Conservation (phyloP, 2,888 invertebrate genomes). For the Noctua comes region DNA sequence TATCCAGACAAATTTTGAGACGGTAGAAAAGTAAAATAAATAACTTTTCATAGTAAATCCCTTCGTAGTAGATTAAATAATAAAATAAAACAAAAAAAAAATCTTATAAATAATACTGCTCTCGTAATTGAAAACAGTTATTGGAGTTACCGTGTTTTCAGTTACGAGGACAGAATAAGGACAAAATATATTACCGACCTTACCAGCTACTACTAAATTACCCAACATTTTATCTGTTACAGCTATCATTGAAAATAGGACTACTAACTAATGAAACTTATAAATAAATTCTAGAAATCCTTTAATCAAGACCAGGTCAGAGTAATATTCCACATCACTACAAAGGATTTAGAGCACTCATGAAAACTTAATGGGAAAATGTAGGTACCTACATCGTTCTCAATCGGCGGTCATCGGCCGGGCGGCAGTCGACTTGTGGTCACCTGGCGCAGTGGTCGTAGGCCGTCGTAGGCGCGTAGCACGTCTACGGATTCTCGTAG, state of each 20-base stretch:
- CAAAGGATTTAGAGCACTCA: conserved; percentile 70
- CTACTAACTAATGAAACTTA: conserved; percentile 21
- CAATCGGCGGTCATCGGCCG: conserved; percentile 79
- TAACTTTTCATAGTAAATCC: neutral
- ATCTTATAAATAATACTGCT: neutral
- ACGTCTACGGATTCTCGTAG: conserved; percentile 66
- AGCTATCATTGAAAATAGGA: conserved; percentile 4
- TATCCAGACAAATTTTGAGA: neutral
- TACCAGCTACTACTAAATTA: conserved; percentile 8
- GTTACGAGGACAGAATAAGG: neutral
- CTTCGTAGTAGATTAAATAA: neutral
- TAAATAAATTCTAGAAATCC: conserved; percentile 36
- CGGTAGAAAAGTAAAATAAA: neutral
- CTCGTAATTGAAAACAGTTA: neutral
- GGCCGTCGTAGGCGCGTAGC: conserved; percentile 69
- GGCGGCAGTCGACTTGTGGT: conserved; percentile 65
- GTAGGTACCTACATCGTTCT: conserved; percentile 35
- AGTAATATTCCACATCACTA: conserved; percentile 53
- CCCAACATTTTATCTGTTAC: conserved; percentile 17
- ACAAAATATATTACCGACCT: neutral
- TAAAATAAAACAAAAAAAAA: too few species aligned
- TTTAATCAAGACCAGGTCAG: conserved; percentile 57
- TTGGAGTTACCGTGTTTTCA: neutral
- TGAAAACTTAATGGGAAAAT: conserved; percentile 71
- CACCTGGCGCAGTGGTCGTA: conserved; percentile 71